Conservation (phyloP, 2,888 invertebrate species). For the Agrochola circellaris region DNA sequence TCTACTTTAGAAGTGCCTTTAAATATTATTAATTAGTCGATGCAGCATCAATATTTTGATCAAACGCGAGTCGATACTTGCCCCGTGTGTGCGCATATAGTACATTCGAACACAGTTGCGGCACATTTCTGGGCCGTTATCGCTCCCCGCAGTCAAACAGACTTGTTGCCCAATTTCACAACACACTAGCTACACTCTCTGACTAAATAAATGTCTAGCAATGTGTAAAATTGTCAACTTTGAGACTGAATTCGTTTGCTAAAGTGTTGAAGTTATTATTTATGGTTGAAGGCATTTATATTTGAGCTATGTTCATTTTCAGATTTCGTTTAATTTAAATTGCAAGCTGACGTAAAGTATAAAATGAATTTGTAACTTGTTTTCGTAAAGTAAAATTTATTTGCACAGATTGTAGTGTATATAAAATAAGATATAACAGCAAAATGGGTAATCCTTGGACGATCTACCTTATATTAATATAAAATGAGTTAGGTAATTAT, state of each 20-base stretch:
- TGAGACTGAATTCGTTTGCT: slow-evolving; percentile 29
- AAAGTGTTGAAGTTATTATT: slow-evolving; percentile 57
- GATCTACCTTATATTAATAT: background rate
- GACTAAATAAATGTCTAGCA: slow-evolving; percentile 54
- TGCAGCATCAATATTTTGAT: background rate
- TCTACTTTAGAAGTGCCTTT: background rate
- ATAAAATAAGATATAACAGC: background rate
- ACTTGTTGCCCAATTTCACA: slow-evolving; percentile 67
- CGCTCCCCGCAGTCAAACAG: slow-evolving; percentile 41
- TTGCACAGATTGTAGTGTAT: background rate
- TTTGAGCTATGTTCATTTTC: slow-evolving; percentile 50
- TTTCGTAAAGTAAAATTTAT: slow-evolving; percentile 3
- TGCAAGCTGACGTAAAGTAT: slow-evolving; percentile 43
- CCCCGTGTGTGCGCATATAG: background rate
- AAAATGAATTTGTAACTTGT: slow-evolving; percentile 20
- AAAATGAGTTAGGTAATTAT: background rate
- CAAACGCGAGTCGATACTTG: background rate
- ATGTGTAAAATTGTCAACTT: slow-evolving; percentile 61
- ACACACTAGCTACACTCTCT: slow-evolving; percentile 44
- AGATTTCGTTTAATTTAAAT: slow-evolving; percentile 52
- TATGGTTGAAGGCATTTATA: slow-evolving; percentile 50
- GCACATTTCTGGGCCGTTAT: slow-evolving; percentile 43
- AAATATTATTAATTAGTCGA: background rate
- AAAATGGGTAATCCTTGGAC: background rate
- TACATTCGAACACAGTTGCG: background rate